These are phyloP conservation scores for Nerophis ophidion DNA, from an alignment of 2,113 vertebrate genomes.

Conservation along the genomic window DNA sequence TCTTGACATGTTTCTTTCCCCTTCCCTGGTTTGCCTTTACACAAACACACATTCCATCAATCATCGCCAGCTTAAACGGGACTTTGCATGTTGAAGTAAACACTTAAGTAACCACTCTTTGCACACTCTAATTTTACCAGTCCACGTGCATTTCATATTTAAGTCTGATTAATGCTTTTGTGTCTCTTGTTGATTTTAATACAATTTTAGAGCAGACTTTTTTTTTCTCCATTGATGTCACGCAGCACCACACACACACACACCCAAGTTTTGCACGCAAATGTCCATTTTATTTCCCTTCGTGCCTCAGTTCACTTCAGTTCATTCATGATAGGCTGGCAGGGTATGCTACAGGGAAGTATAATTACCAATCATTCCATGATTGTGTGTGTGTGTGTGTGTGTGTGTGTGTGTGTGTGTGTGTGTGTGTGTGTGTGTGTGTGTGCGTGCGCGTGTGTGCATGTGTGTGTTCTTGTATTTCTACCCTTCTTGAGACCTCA, in stretches of 20 bases:
- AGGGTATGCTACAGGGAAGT: slow-evolving; percentile 1
- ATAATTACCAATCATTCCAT: slow-evolving; percentile 14
- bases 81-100: not conserved
- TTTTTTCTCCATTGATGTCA: not conserved
- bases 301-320: not conserved
- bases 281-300: not conserved
- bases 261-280: not conserved
- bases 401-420: not conserved
- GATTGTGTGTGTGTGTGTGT: slow-evolving; percentile 12
- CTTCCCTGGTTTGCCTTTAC: not conserved
- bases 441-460: slow-evolving; percentile 10
- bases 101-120: not conserved
- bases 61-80: not conserved
- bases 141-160: not conserved
- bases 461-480: not conserved
- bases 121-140: not conserved
- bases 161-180: not conserved
- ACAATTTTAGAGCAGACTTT: not conserved
- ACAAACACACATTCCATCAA: not conserved
- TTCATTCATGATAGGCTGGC: not conserved
- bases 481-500: no score
- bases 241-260: not conserved
- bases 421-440: not conserved
- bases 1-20: slow-evolving; percentile 28
- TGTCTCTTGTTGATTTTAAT: no score